Evolutionary conservation across 2,113 vertebrate species (phyloP), one percentile per base, ranked within the genome.

Genomic region (Taxidea taxus): DNA sequence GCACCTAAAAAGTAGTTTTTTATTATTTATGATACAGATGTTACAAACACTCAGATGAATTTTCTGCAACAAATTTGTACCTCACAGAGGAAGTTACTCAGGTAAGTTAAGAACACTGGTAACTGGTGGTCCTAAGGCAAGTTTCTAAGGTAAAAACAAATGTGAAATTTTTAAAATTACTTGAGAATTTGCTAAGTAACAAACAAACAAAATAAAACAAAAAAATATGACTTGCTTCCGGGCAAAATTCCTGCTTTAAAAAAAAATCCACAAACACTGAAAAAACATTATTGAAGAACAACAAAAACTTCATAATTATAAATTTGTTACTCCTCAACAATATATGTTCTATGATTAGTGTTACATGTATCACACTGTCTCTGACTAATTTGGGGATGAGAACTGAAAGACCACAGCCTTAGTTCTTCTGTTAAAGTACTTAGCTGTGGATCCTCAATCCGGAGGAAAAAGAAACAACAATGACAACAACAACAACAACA

Each of bases 1-100:
- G 78, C 42, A 87, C 20, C 51, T 95, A 87, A 97, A 97, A 92
- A 44, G 20, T 56, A 85, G n/a, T 93, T 92, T 92, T 96, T 98
- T 82, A 95, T 97, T 97, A n/a, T 87, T 84, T 97, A 0, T 77
- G 13, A 8, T 87, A 75, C n/a, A 68, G 6, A 70, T 94, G 47
- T 27, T 70, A 23, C 9, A 92, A 72, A 13, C 2, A 87, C 62
- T 88, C 39, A 81, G 83, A 80, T 82, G 11, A 64, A 5, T 80
- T 78, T 81, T 94, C 31, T 70, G 31, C 6, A 66, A 44, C 25
- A 92, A 95, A 62, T 12, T 5, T 47, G 0, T 25, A 44, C 11
- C 11, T 93, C 6, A 34, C 11, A 58, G 6, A 42, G 7, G 31
- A 85, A 6, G 4, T 62, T 66, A 51, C 20, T 66, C n/a, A 42